Base-by-base conservation (phyloP, 2,113 vertebrate species). In the Pampusana beccarii region DNA sequence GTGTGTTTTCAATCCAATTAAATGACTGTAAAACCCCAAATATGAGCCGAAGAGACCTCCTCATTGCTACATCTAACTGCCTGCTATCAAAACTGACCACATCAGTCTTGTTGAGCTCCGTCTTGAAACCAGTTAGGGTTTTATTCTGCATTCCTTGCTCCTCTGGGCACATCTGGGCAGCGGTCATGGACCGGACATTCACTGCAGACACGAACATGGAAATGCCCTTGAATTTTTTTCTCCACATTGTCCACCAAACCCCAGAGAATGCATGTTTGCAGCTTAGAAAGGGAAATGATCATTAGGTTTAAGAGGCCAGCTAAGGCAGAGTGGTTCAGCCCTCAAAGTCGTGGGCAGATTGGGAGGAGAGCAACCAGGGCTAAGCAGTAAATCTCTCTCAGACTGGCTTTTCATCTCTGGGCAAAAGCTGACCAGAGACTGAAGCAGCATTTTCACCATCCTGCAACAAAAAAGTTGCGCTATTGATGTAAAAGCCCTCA, bases 151-250 rank as follows among this genome's bases (percentile, higher is more conserved):
- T 56, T 64, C 87, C 34, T 81, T 72, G 19, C 29, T 58, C 65
- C 65, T 81, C 70, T 82, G 57, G 73, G 31, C 66, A 51, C 70
- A 31, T 57, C 51, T 85, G 74, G 56, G 23, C 34, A 80, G 46
- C 0, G 3, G 44, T 69, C 84, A 53, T 0, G 24, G 66, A 5
- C 60, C 0, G 9, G 46, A 26, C 1, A 0, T 5, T 40, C 48
- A 31, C 57, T 26, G 8, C 53, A 78, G 70, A n/a, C 36, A 81
- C 1, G 25, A 46, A 54, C 2, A 1, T 62, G 81, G 73, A 73
- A 61, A 61, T 40, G 38, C 4, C 38, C 53, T 36, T 13, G 29
- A 14, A 20, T 50, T 79, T 87, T 50, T 65, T 83, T 38, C 42
- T 6, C 20, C 29, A 15, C 19, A 6, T 2, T 69, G 62, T 25